Base-by-base conservation (phyloP, 2,888 invertebrate species). In the Bursaphelenchus okinawaensis region DNA sequence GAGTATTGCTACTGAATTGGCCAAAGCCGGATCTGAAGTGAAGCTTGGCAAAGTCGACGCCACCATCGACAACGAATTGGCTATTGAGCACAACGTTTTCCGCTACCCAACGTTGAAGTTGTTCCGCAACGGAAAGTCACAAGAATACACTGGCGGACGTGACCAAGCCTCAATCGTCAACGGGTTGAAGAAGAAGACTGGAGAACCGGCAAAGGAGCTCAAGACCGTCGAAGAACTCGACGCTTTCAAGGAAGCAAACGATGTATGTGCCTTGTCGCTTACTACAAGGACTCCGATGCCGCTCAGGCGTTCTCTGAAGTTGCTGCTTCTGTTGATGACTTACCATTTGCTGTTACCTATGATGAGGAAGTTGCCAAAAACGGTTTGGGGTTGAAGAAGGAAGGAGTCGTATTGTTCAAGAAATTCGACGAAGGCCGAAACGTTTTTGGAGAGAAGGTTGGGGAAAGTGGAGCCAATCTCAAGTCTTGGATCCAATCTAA, bases 51-150 rank as follows among this genome's bases (percentile, higher is more conserved):
- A 96, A 86, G 91, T 98, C 63, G 96, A 98, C 85, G 96, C 96
- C 71, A 96, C 95, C 20, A 89, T 90, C 78, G 91, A 96, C 84
- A 88, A 89, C 69, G 89, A 90, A 65, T 87, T 96, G 62, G 93
- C 93, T 50, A 92, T 93, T 83, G 88, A 90, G 83, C 89, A 89
- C 83, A 89, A 89, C 75, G 90, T 98, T 58, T 87, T 90, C 75
- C 96, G 95, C 63, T 98, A 96, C 84, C 98, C 98, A 57, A 98
- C 98, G 0, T 87, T 98, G 71, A 96, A 95, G 85, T 96, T 98
- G 88, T 96, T 92, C 89, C 89, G 89, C 79, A 89, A 89, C 76
- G 92, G 92, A 80, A 87, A 86, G 74, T 88, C 90, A 67, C 85
- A 89, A 68, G 94, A 95, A 76, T 98, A 95, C 84, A 87, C 87